phyloP scores from a whole-genome alignment of 53 echinoderm and acorn worm species.

The Mesocentrotus franciscanus region DNA sequence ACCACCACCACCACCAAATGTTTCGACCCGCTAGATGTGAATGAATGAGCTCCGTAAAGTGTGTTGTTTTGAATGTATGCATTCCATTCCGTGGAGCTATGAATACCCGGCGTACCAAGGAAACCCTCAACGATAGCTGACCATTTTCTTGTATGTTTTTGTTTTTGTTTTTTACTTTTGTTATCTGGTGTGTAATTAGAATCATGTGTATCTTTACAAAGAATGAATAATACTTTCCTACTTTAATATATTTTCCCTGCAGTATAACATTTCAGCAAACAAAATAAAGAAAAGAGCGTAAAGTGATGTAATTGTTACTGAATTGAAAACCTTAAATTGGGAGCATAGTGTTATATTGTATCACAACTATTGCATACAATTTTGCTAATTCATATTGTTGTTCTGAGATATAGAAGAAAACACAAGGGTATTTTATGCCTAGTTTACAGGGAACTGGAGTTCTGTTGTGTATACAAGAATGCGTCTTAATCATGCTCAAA shows the following conservation, averaged over 20 bases:
- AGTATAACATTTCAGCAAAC: too few relatives aligned
- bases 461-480: too few relatives aligned
- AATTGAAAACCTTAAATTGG: too few relatives aligned
- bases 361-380: too few relatives aligned
- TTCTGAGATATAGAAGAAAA: too few relatives aligned
- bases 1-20: background rate
- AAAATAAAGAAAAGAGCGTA: too few relatives aligned
- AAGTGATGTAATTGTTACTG: too few relatives aligned
- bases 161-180: background rate
- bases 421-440: too few relatives aligned
- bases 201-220: constrained; percentile 17
- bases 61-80: constrained; percentile 23
- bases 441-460: too few relatives aligned
- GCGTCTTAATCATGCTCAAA: too few relatives aligned
- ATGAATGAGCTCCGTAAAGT: constrained; percentile 8
- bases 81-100: background rate
- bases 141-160: background rate
- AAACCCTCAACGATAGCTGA: background rate
- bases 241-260: background rate
- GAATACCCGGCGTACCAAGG: background rate
- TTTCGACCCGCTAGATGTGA: background rate
- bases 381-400: too few relatives aligned
- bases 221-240: background rate
- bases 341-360: too few relatives aligned
- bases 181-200: background rate